Evolutionary conservation across 2,888 invertebrate genomes (phyloP), one percentile per base, ranked within the genome.

Genomic region (Deilephila porcellus): DNA sequence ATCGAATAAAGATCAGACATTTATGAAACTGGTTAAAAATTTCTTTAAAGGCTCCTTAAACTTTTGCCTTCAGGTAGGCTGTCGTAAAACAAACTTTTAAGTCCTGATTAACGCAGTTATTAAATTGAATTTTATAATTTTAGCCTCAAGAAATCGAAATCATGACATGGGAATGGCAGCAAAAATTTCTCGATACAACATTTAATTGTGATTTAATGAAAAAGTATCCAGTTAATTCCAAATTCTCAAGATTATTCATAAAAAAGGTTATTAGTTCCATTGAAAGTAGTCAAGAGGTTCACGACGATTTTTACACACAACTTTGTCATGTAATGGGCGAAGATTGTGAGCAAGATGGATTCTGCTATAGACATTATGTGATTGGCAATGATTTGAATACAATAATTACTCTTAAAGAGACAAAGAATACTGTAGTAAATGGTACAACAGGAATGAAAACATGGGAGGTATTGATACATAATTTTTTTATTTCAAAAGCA

Each of bases 361-460:
- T 93, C 80, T 95, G 94, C 77, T 96, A 96, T 86, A 95, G 96
- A 73, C 97, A 97, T 88, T 97, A 97, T 86, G 73, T 94, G 60
- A 82, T 96, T 73, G 84, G 88, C 53, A 83, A 92, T 74, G 84
- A 90, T 73, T 76, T 86, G 60, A 79, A 74, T 78, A 87, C 85
- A 77, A 86, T 91, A 56, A 88, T 97, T 53, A 96, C 95, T 19
- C 88, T 97, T 71, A 95, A 96, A 79, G 98, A 98, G 89, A 97
- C 96, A 74, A 95, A 94, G 74, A 96, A 95, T 84, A 95, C 97
- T 84, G 97, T 98, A 78, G 95, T 96, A 0, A 95, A 97, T 87
- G 97, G 97, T 45, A 97, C 98, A 29, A 98, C 98, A 20, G 98
- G 98, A 37, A 92, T 98, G 80, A 96, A 96, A 79, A 97, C 96